Conservation (phyloP, 1,140 invertebrate species). For the Papilio machaon region DNA sequence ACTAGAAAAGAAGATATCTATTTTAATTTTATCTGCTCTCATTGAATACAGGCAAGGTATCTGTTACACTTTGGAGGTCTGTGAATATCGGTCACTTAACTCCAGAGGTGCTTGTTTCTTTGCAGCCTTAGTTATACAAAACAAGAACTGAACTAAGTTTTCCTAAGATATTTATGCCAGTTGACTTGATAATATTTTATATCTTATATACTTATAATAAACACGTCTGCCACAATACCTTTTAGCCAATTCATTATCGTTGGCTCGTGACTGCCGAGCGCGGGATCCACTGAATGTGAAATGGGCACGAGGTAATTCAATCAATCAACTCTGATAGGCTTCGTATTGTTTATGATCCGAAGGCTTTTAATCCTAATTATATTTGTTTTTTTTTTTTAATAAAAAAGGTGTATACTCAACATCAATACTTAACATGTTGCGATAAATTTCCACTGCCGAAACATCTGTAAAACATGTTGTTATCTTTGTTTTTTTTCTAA, state of each 20-base stretch:
- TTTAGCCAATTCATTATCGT: conserved; percentile 27
- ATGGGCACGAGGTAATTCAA: conserved; percentile 19
- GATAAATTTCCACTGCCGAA: too few species aligned
- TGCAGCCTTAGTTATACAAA: too few species aligned
- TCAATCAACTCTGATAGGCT: conserved; percentile 11
- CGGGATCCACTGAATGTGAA: conserved; percentile 20
- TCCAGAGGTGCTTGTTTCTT: too few species aligned
- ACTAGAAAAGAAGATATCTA: neutral
- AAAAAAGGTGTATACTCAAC: too few species aligned
- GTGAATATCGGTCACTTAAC: too few species aligned
- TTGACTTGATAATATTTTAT: neutral
- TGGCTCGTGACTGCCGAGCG: neutral
- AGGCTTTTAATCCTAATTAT: neutral
- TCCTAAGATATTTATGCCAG: neutral
- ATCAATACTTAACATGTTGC: too few species aligned
- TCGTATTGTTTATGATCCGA: neutral
- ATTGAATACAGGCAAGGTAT: neutral
- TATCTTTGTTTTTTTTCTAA: too few species aligned
- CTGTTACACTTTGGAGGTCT: too few species aligned
- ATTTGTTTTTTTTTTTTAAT: too few species aligned
- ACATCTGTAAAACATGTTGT: too few species aligned
- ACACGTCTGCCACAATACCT: conserved; percentile 3
- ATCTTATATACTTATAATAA: neutral
- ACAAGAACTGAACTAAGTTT: too few species aligned
- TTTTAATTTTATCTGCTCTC: neutral